phyloP scores from a whole-genome alignment of 2,888 invertebrate genomes.

The Diplolepis rosae region DNA sequence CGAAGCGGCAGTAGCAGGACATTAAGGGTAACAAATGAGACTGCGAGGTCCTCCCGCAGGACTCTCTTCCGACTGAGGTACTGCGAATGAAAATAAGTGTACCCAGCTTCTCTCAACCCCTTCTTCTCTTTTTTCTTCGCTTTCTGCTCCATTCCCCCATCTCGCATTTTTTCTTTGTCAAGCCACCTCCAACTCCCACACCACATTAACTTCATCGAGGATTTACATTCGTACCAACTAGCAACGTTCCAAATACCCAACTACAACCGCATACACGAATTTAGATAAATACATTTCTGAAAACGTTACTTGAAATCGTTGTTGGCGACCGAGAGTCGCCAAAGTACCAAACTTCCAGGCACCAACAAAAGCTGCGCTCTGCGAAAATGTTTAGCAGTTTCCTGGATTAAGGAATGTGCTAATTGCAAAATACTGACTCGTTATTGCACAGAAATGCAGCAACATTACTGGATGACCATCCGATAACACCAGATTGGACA shows the following conservation, averaged over 20 bases:
- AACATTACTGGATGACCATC: background rate
- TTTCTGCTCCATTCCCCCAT: constrained; percentile 39
- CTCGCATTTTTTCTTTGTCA: constrained; percentile 33
- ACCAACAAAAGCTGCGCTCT: constrained; percentile 36
- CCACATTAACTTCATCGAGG: constrained; percentile 56
- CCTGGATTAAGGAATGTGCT: constrained; percentile 64
- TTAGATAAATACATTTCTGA: background rate
- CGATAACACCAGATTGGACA: constrained; percentile 23
- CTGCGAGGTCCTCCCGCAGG: constrained; percentile 68
- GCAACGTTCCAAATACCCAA: background rate
- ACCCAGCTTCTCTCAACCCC: constrained; percentile 50
- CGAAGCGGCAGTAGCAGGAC: constrained; percentile 56
- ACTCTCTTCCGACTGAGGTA: constrained; percentile 67
- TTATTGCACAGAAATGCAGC: constrained; percentile 40
- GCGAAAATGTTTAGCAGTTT: constrained; percentile 61
- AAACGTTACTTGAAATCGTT: constrained; percentile 1
- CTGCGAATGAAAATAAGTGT: constrained; percentile 72
- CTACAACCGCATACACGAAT: background rate
- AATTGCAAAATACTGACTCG: constrained; percentile 63
- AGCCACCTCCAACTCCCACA: constrained; percentile 31
- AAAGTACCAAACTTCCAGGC: constrained; percentile 21
- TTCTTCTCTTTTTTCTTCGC: constrained; percentile 28
- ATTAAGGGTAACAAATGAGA: constrained; percentile 72
- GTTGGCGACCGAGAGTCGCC: background rate
- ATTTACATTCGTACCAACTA: constrained; percentile 44